These are phyloP conservation scores for Corythornis vintsioides DNA, from an alignment of 2,113 vertebrate species.

Conservation along the genomic window DNA sequence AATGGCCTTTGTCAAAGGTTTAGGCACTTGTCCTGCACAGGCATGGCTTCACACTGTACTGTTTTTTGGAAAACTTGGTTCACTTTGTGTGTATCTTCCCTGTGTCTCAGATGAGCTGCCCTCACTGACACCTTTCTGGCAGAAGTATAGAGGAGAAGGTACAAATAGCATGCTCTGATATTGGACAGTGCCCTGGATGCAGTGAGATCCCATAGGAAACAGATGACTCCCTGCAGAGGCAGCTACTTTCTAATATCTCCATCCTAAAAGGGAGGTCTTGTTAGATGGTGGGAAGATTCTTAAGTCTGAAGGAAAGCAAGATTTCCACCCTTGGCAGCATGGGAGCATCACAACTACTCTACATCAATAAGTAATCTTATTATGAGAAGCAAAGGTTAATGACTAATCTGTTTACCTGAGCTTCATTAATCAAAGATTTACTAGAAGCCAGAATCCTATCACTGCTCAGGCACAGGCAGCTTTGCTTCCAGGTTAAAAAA, in stretches of 20 bases:
- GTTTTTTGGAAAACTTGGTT: background rate
- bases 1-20: background rate
- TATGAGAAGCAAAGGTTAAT: constrained; percentile 71
- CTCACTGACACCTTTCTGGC: background rate
- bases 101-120: background rate
- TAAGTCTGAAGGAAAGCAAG: constrained; percentile 1
- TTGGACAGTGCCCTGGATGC: background rate
- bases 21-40: background rate
- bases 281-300: background rate
- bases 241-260: background rate
- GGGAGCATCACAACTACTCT: background rate
- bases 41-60: background rate
- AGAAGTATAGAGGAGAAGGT: background rate
- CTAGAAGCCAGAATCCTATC: constrained; percentile 33
- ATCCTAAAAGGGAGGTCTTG: background rate
- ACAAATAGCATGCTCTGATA: rapidly evolving
- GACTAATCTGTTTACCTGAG: constrained; percentile 70
- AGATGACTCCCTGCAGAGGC: background rate
- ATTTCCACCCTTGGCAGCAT: constrained; percentile 5
- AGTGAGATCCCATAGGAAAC: background rate
- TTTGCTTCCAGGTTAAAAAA: constrained; percentile 50
- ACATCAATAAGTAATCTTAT: constrained; percentile 68
- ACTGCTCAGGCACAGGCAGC: background rate
- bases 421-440: constrained; percentile 71
- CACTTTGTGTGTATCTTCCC: background rate